Conservation (phyloP, 2,797 vertebrate species). For the Urocyon cinereoargenteus region DNA sequence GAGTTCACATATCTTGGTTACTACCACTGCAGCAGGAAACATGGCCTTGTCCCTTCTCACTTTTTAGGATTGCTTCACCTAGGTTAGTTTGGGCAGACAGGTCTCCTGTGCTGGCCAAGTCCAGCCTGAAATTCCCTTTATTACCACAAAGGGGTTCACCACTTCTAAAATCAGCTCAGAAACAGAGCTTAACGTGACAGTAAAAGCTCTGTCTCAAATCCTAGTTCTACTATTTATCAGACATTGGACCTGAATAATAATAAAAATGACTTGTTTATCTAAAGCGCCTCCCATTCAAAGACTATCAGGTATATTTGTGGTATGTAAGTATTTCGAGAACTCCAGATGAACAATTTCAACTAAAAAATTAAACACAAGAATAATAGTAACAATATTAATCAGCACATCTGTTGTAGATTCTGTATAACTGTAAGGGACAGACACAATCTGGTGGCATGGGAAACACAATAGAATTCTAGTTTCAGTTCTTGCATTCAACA, state of each 20-base stretch:
- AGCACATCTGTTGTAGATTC: background rate
- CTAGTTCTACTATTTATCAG: background rate
- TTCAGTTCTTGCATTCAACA: background rate
- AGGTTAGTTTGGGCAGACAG: background rate
- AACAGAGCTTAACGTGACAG: background rate
- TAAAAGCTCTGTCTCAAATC: background rate
- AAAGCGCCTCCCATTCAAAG: background rate
- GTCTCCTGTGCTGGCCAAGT: background rate
- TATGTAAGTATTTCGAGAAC: background rate
- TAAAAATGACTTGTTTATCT: background rate
- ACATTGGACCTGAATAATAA: background rate
- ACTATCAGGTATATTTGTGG: background rate
- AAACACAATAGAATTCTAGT: background rate
- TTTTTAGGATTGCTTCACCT: background rate
- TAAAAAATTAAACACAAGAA: slow-evolving; percentile 23
- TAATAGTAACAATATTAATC: background rate
- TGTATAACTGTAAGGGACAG: background rate
- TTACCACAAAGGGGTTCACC: background rate
- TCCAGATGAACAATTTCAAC: background rate
- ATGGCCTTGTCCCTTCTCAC: background rate
- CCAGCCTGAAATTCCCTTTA: background rate
- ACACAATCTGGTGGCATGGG: too few relatives aligned
- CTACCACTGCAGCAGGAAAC: background rate
- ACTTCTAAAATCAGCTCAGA: slow-evolving; percentile 15
- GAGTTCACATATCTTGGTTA: background rate